phyloP scores from a whole-genome alignment of 2,888 invertebrate species.

The Metellina segmentata region DNA sequence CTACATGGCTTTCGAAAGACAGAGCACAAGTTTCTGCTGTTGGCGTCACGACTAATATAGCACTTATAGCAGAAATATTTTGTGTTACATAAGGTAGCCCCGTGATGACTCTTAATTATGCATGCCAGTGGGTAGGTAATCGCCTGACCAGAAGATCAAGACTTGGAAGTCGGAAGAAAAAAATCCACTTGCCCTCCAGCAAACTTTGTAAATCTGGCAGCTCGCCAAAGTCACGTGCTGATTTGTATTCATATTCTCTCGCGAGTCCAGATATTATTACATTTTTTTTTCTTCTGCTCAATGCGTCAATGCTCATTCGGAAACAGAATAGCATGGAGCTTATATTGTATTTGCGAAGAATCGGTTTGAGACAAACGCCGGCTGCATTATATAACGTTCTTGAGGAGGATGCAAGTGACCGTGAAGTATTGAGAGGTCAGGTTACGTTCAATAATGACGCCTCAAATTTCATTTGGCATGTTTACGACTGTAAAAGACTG shows the following conservation, averaged over 20 bases:
- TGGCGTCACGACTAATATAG: neutral
- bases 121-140: neutral
- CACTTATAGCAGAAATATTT: neutral
- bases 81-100: neutral
- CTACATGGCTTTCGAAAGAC: no score
- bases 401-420: neutral
- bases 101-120: neutral
- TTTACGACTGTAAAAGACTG: neutral
- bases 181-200: neutral
- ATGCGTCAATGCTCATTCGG: neutral
- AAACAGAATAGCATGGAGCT: no score
- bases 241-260: neutral
- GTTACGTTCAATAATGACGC: neutral
- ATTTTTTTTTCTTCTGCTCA: neutral
- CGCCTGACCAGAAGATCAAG: neutral
- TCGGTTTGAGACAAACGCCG: no score
- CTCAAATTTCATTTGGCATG: neutral
- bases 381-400: neutral
- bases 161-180: neutral
- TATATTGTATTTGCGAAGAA: no score
- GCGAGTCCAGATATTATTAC: constrained; percentile 22
- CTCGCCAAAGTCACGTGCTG: constrained; percentile 35
- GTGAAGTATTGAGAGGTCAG: neutral
- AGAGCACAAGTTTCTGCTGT: no score
- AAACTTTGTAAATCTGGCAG: constrained; percentile 8